phyloP scores from a whole-genome alignment of 1,140 invertebrate species.

The Lordiphosa collinella region DNA sequence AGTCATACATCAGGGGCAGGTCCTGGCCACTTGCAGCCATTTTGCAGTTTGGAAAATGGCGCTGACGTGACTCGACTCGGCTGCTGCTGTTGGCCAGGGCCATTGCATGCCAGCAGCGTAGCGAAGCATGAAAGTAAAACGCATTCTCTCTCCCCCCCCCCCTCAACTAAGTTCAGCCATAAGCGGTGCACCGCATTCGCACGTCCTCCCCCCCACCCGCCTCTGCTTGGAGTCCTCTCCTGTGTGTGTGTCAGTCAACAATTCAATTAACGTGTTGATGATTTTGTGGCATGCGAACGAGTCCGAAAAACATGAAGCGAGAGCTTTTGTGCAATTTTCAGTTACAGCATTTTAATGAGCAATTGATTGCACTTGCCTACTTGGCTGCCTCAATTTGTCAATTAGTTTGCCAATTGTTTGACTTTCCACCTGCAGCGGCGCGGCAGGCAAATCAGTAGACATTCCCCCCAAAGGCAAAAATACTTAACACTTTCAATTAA shows the following conservation, averaged over 20 bases:
- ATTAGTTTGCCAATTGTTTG: slow-evolving; percentile 59
- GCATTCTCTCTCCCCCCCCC: slow-evolving; percentile 32
- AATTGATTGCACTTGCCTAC: slow-evolving; percentile 54
- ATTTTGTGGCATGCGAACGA: slow-evolving; percentile 72
- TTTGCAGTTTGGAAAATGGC: slow-evolving; percentile 66
- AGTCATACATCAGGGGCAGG: slow-evolving; percentile 15
- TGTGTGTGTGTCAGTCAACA: slow-evolving; percentile 74
- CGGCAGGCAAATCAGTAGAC: no score
- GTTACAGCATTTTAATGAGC: slow-evolving; percentile 62
- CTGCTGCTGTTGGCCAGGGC: slow-evolving; percentile 27
- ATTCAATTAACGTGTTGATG: slow-evolving; percentile 79
- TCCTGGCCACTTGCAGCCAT: slow-evolving; percentile 63
- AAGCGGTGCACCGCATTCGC: slow-evolving; percentile 67
- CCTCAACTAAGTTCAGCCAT: not conserved
- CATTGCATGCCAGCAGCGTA: slow-evolving; percentile 64
- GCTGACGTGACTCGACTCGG: slow-evolving; percentile 54
- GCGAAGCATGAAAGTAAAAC: slow-evolving; percentile 70
- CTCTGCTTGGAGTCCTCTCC: not conserved
- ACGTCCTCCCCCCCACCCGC: no score
- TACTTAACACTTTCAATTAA: slow-evolving; percentile 75
- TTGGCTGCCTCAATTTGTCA: slow-evolving; percentile 57
- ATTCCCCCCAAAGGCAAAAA: slow-evolving; percentile 39
- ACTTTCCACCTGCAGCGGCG: slow-evolving; percentile 6
- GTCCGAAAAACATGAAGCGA: slow-evolving; percentile 34
- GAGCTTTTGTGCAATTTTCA: slow-evolving; percentile 21